Evolutionary conservation across 2,888 invertebrate genomes (phyloP).

Genomic region (Cheilosia pagana): DNA sequence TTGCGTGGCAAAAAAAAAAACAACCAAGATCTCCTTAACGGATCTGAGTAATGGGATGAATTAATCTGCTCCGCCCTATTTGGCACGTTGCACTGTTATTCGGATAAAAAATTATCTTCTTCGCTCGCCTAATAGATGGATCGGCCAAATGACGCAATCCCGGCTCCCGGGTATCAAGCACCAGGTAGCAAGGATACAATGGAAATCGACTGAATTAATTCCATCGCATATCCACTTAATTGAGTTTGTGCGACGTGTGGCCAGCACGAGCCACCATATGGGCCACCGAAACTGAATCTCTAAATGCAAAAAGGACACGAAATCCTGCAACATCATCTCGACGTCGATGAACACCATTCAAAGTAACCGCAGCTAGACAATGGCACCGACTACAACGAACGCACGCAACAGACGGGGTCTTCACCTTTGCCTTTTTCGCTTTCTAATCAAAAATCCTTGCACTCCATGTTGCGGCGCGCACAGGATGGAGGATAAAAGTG

Average conservation of each 20-base stretch:
- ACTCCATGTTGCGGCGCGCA: constrained; percentile 23
- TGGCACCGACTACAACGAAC: constrained; percentile 15
- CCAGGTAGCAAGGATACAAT: constrained; percentile 63
- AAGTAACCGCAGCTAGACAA: constrained; percentile 62
- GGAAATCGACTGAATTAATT: constrained; percentile 64
- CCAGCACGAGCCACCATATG: constrained; percentile 73
- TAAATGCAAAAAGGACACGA: constrained; percentile 71
- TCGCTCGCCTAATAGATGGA: constrained; percentile 54
- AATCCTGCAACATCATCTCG: constrained; percentile 59
- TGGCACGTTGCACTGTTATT: constrained; percentile 71
- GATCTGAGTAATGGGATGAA: constrained; percentile 66
- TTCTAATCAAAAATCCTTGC: constrained; percentile 63
- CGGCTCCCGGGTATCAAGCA: constrained; percentile 53
- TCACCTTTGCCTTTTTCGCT: constrained; percentile 72
- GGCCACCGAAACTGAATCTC: constrained; percentile 61
- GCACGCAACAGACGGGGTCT: constrained; percentile 63
- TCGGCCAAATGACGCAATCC: constrained; percentile 71
- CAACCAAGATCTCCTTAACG: constrained; percentile 64
- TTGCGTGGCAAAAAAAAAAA: constrained; percentile 14
- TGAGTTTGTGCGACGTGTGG: constrained; percentile 67
- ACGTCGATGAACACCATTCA: constrained; percentile 68
- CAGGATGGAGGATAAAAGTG: constrained; percentile 64
- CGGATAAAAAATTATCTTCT: constrained; percentile 35
- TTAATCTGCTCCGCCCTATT: constrained; percentile 71
- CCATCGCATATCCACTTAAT: constrained; percentile 72